These are phyloP conservation scores for Brachionus paranguensis DNA, from an alignment of 1,140 invertebrate species.

Conservation along the genomic window DNA sequence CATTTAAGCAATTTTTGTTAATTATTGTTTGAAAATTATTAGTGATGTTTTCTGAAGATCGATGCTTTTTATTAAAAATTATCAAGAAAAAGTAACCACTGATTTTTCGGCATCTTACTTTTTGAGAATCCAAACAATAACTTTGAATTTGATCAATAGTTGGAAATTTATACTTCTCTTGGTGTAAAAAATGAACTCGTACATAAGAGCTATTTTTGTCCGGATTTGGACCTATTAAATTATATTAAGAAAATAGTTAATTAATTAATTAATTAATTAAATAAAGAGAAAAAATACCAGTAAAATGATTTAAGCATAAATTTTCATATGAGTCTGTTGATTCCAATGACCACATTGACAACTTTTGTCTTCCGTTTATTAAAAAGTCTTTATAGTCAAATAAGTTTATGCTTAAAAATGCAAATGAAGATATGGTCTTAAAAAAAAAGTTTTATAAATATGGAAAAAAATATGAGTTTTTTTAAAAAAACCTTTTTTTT, in stretches of 20 bases:
- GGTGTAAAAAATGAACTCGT: not conserved
- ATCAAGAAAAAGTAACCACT: not conserved
- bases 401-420: slow-evolving; percentile 86
- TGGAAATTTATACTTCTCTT: not conserved
- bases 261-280: not conserved
- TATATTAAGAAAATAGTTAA: not conserved
- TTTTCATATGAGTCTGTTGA: not conserved
- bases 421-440: slow-evolving; percentile 45
- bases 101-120: not conserved
- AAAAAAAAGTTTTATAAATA: slow-evolving; percentile 62
- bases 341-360: slow-evolving; percentile 79
- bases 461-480: too few species aligned
- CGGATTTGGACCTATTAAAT: not conserved
- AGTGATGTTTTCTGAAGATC: not conserved
- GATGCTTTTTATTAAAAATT: not conserved
- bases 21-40: not conserved
- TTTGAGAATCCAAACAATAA: not conserved
- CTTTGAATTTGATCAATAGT: not conserved
- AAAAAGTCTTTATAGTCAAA: slow-evolving; percentile 86
- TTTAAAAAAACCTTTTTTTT: slow-evolving; percentile 43
- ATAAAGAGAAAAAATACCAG: not conserved
- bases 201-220: not conserved
- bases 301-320: not conserved
- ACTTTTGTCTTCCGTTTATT: slow-evolving; percentile 71
- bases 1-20: slow-evolving; percentile 60